Base-by-base conservation (phyloP, 2,113 vertebrate genomes). In the Sylvilagus bachmani region DNA sequence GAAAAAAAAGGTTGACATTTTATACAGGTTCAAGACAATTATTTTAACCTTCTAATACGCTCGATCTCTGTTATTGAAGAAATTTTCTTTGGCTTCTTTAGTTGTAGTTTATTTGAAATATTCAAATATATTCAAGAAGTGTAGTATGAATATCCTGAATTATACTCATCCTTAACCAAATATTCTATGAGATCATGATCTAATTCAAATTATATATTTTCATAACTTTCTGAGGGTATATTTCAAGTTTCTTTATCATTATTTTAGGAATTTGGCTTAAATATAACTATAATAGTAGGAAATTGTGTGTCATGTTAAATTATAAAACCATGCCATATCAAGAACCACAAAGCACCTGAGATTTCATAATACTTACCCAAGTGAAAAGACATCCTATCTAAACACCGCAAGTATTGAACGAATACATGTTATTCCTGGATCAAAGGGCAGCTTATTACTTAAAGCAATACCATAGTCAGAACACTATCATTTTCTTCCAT, bases 1-100 rank as follows among this genome's bases (percentile, higher is more conserved):
- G 12, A 81, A 84, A 92, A 33, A 64, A 91, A 91, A 66, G 6
- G 21, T 85, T 70, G 27, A 53, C 33, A 83, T 84, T 93, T 93
- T 77, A 94, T 87, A 29, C 22, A 78, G 80, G 16, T 84, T 14
- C 13, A 69, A 31, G 69, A 29, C 29, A 96, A 77, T 31, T 74
- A 22, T 79, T 91, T 93, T 94, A 85, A 61, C 21, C 21, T 86
- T 91, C 4, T 80, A 73, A 81, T 77, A 67, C 27, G 29, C 2
- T 90, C 14, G 90, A 27, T 0, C 62, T 94, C 61, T 93, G 0
- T 92, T 80, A 70, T 10, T 36, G 36, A 58, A 27, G 10, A 74
- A 91, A 64, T 84, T 83, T 81, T 17, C 27, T 71, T 86, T 75
- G 29, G 5, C 33, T 80, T 78, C 27, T 89, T 10, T 55, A 91